A percentile compares a stretch with the other conserved stretches of the same genome.
phyloP scores from a whole-genome alignment of 2,797 vertebrate species.

The Choloepus didactylus region DNA sequence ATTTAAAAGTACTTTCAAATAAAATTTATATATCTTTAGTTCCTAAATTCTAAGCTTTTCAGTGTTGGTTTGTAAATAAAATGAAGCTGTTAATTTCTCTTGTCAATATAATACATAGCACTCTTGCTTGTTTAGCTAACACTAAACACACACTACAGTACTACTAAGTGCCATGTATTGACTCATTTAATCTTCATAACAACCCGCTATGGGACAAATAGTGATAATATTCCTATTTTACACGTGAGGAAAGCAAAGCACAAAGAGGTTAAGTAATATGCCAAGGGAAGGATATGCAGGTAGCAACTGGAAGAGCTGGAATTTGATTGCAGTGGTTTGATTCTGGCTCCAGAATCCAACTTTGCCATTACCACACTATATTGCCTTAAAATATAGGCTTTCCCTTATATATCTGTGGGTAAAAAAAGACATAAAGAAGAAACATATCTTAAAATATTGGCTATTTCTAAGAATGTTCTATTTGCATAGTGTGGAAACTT shows the following conservation, averaged over 20 bases:
- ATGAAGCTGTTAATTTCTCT: neutral
- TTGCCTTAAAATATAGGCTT: neutral
- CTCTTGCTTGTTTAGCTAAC: neutral
- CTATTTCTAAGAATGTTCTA: conserved; percentile 69
- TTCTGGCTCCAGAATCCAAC: neutral
- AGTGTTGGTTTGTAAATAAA: neutral
- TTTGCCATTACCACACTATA: neutral
- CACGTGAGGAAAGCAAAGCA: neutral
- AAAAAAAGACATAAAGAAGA: conserved; percentile 50
- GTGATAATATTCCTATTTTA: neutral
- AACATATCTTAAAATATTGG: conserved; percentile 54
- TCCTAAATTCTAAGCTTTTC: neutral
- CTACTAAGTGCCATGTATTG: neutral
- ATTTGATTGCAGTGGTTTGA: neutral
- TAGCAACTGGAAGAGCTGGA: neutral
- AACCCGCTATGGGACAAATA: too few species aligned
- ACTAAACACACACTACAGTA: too few species aligned
- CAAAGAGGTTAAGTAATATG: neutral
- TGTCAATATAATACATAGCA: neutral
- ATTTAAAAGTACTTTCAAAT: conserved; percentile 23
- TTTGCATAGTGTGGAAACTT: conserved; percentile 75
- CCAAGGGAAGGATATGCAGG: neutral
- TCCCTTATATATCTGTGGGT: neutral
- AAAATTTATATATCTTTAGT: neutral
- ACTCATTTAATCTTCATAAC: neutral